Conservation (phyloP, 2,797 vertebrate species). For the Neomorphus geoffroyi region DNA sequence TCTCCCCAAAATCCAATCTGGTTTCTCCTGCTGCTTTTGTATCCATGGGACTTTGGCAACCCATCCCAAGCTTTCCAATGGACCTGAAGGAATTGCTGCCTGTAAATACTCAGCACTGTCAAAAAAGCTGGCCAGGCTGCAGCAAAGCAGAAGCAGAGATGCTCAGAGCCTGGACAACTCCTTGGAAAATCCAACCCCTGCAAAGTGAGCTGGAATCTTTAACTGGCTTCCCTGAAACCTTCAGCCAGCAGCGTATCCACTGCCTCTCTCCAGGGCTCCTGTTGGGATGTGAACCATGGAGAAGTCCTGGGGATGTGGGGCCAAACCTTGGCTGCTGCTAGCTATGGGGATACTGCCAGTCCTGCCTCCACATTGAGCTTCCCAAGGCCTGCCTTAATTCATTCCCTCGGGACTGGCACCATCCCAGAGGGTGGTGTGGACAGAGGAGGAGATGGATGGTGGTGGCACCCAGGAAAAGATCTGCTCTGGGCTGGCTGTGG, state of each 20-base stretch:
- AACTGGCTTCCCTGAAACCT: background rate
- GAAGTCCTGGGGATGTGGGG: background rate
- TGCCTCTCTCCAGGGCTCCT: background rate
- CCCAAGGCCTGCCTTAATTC: background rate
- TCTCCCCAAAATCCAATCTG: background rate
- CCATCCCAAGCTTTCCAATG: background rate
- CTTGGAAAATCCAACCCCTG: background rate
- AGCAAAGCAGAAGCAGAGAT: conserved; percentile 30
- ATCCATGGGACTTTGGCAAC: background rate
- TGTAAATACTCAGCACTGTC: background rate
- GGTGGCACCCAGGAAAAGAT: background rate
- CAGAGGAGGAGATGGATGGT: background rate
- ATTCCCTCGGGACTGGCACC: background rate
- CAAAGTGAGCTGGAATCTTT: background rate
- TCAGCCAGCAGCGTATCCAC: background rate
- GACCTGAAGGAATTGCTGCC: background rate
- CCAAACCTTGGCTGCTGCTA: background rate
- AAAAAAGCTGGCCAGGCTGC: background rate
- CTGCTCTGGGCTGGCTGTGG: too few species aligned
- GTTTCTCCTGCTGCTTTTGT: background rate
- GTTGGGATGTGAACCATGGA: background rate
- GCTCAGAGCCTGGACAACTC: background rate
- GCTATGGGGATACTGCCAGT: background rate
- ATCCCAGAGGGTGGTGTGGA: background rate
- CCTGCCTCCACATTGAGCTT: background rate